Conservation (phyloP, 2,113 vertebrate genomes). For the Syrmaticus mikado region DNA sequence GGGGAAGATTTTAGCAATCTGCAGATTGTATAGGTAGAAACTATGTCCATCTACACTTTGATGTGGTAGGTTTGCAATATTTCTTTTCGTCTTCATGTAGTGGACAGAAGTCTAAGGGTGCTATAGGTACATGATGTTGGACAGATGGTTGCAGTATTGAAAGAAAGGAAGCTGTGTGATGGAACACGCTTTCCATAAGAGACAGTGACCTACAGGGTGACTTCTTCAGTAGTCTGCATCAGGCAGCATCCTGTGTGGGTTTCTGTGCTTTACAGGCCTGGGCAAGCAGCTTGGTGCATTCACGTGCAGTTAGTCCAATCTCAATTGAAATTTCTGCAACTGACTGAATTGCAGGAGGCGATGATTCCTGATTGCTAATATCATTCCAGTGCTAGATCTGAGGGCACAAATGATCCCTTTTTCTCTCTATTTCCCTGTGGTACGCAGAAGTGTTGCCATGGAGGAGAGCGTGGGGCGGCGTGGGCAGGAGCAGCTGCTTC, state of each 20-base stretch:
- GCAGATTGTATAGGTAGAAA: not conserved
- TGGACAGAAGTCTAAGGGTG: not conserved
- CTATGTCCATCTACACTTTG: fast-evolving
- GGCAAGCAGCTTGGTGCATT: not conserved
- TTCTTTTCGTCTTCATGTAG: not conserved
- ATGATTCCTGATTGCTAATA: not conserved
- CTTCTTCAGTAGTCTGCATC: not conserved
- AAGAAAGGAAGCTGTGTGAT: not conserved
- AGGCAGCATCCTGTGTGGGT: not conserved
- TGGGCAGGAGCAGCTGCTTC: slow-evolving; percentile 49
- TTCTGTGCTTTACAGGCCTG: not conserved
- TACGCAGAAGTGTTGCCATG: slow-evolving; percentile 37
- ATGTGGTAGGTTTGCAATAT: fast-evolving
- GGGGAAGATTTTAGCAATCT: not conserved
- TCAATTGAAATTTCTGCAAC: fast-evolving
- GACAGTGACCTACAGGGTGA: fast-evolving
- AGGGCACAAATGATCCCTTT: not conserved
- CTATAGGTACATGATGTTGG: fast-evolving
- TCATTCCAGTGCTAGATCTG: not conserved
- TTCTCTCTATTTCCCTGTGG: not conserved
- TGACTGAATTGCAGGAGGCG: not conserved
- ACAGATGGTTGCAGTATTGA: not conserved
- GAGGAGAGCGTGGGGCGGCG: slow-evolving; percentile 57
- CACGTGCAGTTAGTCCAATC: not conserved
- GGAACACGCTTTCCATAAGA: not conserved